phyloP scores from a whole-genome alignment of 2,888 invertebrate species.

The Drosophila mercatorum region DNA sequence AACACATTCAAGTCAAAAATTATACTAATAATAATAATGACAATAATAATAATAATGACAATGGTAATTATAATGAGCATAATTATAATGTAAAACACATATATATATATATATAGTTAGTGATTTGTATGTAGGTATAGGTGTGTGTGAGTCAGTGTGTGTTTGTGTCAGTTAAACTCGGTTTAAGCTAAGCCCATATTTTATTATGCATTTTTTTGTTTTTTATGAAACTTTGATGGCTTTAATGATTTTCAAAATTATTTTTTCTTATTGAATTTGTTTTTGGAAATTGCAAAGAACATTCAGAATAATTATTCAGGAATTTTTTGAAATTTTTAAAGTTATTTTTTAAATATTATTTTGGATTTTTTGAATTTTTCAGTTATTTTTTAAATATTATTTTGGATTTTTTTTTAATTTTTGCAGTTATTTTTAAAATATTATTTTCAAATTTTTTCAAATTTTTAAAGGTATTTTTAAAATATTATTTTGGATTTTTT shows the following conservation, averaged over 20 bases:
- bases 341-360: not conserved
- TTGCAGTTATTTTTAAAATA: not conserved
- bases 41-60: slow-evolving; percentile 31
- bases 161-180: slow-evolving; percentile 68
- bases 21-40: slow-evolving; percentile 47
- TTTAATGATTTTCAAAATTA: not conserved
- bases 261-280: not conserved
- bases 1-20: slow-evolving; percentile 81
- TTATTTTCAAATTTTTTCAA: not conserved
- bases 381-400: too few species aligned
- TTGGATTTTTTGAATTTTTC: not conserved
- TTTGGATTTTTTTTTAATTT: not conserved
- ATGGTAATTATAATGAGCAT: slow-evolving; percentile 29
- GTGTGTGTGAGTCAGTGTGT: slow-evolving; percentile 22
- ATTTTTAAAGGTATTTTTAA: not conserved
- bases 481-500: not conserved
- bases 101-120: slow-evolving; percentile 17
- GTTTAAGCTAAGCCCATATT: slow-evolving; percentile 72
- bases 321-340: not conserved
- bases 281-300: not conserved
- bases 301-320: not conserved
- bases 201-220: slow-evolving; percentile 47
- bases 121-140: slow-evolving; percentile 1
- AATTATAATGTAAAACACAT: slow-evolving; percentile 30
- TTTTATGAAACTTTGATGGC: slow-evolving; percentile 8